These are phyloP conservation scores for Aradus depressus DNA, from an alignment of 2,888 invertebrate genomes.

Conservation along the genomic window DNA sequence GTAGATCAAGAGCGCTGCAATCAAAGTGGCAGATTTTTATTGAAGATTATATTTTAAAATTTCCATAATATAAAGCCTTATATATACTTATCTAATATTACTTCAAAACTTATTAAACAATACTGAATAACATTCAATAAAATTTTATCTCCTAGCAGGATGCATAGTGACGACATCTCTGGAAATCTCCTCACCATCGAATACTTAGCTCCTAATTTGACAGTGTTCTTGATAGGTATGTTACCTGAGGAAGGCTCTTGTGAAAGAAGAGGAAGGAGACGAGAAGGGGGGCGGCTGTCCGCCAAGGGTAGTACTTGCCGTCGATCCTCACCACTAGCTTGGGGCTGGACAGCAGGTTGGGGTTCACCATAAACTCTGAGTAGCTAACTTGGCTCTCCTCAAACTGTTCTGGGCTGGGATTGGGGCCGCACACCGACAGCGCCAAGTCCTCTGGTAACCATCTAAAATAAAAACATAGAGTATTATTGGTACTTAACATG, in stretches of 20 bases:
- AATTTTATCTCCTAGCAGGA: too few species aligned
- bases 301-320: slow-evolving; percentile 84
- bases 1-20: too few species aligned
- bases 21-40: too few species aligned
- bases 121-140: too few species aligned
- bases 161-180: too few species aligned
- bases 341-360: slow-evolving; percentile 53
- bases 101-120: too few species aligned
- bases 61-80: too few species aligned
- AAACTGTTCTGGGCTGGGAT: slow-evolving; percentile 50
- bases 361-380: slow-evolving; percentile 51
- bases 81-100: too few species aligned
- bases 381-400: slow-evolving; percentile 48
- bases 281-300: slow-evolving; percentile 79
- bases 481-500: not conserved
- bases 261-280: slow-evolving; percentile 78
- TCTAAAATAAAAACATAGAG: slow-evolving; percentile 31
- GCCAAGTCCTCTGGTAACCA: slow-evolving; percentile 49
- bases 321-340: slow-evolving; percentile 76
- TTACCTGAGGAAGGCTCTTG: slow-evolving; percentile 67
- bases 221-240: not conserved
- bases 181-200: too few species aligned
- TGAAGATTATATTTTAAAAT: too few species aligned
- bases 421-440: slow-evolving; percentile 60
- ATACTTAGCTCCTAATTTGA: too few species aligned